Evolutionary conservation across 2,113 vertebrate genomes (phyloP), one percentile per base, ranked within the genome.

Genomic region (Accipiter virgatus): DNA sequence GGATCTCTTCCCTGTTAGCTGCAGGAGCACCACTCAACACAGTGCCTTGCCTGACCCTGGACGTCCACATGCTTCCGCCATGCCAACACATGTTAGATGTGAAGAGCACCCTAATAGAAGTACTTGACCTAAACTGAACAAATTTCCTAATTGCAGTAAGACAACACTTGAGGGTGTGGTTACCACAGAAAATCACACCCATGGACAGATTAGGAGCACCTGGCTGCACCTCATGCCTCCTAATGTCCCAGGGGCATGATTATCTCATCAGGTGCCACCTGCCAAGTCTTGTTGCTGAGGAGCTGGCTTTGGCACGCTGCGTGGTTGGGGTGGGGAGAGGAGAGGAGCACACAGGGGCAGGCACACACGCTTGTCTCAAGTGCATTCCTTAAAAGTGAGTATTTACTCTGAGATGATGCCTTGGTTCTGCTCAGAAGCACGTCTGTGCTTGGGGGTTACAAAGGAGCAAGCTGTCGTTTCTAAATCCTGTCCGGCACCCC

Each of bases 201-300:
- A 87, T 77, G 68, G 90, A 93, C 16, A 58, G 95, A 96, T 92
- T 85, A 79, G 85, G 55, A 95, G 93, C 94, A 96, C 72, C 94
- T 97, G 94, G 87, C 80, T 95, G 85, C 85, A 88, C 68, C 84
- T 90, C 75, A 78, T 95, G 68, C 75, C 80, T 95, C 88, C 80
- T 19, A 29, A 80, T 83, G 83, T 59, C 96, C 90, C 66, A 61
- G 55, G 68, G 96, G 77, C 80, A 91, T 21, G 70, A 95, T 96
- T 97, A 95, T 95, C 86, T 97, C 96, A 96, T 86, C 85, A 81
- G 88, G 32, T 91, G 84, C 67, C 95, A 93, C 88, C 77, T 96
- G 96, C 94, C 94, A 96, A 96, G 67, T 61, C 95, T 91, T 97
- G 93, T 92, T 96, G 95, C 90, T 79, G 92, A 93, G 91, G 48